Evolutionary conservation across 2,113 vertebrate species (phyloP).

Genomic region (Corydoras sp.): DNA sequence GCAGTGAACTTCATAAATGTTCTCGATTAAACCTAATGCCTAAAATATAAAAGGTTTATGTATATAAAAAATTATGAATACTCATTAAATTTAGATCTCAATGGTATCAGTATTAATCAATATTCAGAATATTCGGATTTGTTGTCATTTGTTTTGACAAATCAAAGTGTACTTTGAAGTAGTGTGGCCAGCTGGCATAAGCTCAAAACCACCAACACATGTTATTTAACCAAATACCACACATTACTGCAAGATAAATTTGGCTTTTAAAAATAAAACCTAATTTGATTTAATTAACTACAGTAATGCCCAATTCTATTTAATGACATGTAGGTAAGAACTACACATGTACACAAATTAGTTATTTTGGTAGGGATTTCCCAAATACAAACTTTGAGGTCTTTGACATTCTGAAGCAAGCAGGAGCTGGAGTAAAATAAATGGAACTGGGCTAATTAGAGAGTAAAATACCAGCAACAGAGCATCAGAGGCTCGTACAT

Average conservation of each 20-base stretch:
- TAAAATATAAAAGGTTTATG: too few relatives aligned
- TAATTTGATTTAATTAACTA: not conserved
- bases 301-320: too few relatives aligned
- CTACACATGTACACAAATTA: too few relatives aligned
- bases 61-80: too few relatives aligned
- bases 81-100: too few relatives aligned
- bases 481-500: not conserved
- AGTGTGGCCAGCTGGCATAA: constrained; percentile 12
- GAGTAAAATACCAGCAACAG: not conserved
- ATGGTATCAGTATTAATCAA: too few relatives aligned
- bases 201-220: not conserved
- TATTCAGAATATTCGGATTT: too few relatives aligned
- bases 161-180: not conserved
- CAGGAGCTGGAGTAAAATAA: not conserved
- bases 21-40: too few relatives aligned
- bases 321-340: too few relatives aligned
- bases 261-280: not conserved
- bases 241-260: not conserved
- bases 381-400: not conserved
- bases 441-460: not conserved
- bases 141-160: constrained; percentile 10
- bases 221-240: not conserved
- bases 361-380: not conserved
- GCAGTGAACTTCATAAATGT: too few relatives aligned
- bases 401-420: not conserved